These are phyloP conservation scores for Rhynchopsitta pachyrhyncha DNA, from an alignment of 2,113 vertebrate species.

Conservation along the genomic window DNA sequence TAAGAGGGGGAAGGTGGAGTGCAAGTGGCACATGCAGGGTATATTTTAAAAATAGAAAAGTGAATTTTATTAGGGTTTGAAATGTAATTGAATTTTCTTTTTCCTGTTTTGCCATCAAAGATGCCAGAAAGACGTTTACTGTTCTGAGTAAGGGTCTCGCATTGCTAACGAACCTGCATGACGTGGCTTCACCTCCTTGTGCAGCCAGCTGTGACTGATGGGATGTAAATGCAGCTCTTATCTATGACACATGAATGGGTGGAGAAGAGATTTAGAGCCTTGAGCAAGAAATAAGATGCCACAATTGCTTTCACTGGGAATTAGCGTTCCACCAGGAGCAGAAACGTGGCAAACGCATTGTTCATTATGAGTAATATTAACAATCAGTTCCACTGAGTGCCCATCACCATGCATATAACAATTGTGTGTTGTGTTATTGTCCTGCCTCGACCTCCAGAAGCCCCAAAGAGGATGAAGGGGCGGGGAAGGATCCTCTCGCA, in stretches of 20 bases:
- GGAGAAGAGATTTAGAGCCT: conserved; percentile 22
- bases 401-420: not conserved
- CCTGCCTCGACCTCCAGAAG: not conserved
- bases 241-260: conserved; percentile 19
- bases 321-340: not conserved
- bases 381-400: not conserved
- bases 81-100: conserved; percentile 43
- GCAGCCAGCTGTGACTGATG: conserved; percentile 19
- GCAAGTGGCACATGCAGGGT: not conserved
- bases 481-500: not conserved
- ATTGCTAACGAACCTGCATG: conserved; percentile 23
- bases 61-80: conserved; percentile 35
- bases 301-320: not conserved
- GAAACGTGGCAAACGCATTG: not conserved
- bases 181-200: conserved; percentile 29
- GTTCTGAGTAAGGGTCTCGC: conserved; percentile 23
- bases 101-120: conserved; percentile 35
- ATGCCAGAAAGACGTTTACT: conserved; percentile 29
- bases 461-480: not conserved
- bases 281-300: not conserved
- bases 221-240: conserved; percentile 52
- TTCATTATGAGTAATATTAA: not conserved
- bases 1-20: conserved; percentile 8
- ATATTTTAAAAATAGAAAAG: conserved; percentile 50
- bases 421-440: not conserved